Conservation (phyloP, 2,113 vertebrate species). For the Platycercus adscitus region DNA sequence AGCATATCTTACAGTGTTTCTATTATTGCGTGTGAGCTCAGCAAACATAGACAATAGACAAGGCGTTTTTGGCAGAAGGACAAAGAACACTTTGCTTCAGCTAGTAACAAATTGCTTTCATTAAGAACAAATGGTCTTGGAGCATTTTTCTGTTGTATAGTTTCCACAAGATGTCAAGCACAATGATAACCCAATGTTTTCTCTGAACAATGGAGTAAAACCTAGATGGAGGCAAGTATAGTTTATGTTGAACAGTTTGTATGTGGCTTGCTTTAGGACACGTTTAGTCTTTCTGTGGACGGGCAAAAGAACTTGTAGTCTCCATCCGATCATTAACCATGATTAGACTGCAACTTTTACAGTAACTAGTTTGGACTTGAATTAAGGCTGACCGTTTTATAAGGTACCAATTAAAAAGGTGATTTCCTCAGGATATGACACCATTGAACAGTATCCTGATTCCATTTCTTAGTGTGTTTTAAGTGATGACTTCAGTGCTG, state of each 20-base stretch:
- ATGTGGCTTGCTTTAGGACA: not conserved
- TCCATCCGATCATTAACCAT: not conserved
- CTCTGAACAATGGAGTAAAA: constrained; percentile 10
- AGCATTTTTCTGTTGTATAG: constrained; percentile 52
- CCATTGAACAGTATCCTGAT: not conserved
- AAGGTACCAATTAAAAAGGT: not conserved
- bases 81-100: constrained; percentile 65
- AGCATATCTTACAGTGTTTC: constrained; percentile 13
- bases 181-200: not conserved
- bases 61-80: constrained; percentile 57
- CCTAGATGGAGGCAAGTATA: not conserved
- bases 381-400: not conserved
- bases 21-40: constrained; percentile 46
- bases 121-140: constrained; percentile 69
- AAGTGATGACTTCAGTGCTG: not conserved
- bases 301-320: not conserved
- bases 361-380: not conserved
- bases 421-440: not conserved
- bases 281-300: not conserved
- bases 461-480: not conserved
- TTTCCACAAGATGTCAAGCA: not conserved
- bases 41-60: constrained; percentile 10
- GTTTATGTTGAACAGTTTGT: not conserved
- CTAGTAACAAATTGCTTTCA: constrained; percentile 73
- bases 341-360: not conserved